phyloP scores from a whole-genome alignment of 2,888 invertebrate genomes.

The Dione juno region DNA sequence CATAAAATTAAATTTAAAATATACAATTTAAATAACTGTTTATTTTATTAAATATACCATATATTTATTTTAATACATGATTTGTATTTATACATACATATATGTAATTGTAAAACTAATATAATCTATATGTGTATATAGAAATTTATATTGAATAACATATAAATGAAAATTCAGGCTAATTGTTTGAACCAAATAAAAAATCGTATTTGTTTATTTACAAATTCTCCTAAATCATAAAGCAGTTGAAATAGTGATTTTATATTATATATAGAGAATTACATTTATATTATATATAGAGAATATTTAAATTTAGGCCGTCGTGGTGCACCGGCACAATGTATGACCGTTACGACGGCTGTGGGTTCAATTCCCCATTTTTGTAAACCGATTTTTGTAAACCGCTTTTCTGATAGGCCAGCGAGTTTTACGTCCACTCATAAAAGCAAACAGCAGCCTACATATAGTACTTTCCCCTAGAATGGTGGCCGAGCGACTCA shows the following conservation, averaged over 20 bases:
- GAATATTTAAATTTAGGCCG: not conserved
- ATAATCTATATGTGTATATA: not conserved
- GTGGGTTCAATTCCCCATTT: not conserved
- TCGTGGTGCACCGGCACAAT: not conserved
- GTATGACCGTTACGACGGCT: not conserved
- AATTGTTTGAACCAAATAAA: no score
- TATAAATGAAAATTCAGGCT: not conserved
- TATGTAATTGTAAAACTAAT: not conserved
- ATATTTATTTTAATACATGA: no score
- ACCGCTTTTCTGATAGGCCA: slow-evolving; percentile 30
- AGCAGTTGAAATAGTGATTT: no score
- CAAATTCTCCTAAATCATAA: no score
- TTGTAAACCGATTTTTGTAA: slow-evolving; percentile 27
- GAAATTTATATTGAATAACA: not conserved
- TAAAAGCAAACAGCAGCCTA: slow-evolving; percentile 41
- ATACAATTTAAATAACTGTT: no score
- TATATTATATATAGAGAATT: no score
- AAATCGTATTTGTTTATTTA: no score
- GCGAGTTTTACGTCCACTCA: slow-evolving; percentile 35
- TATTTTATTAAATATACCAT: no score
- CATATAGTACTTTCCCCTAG: slow-evolving; percentile 18
- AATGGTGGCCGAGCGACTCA: slow-evolving; percentile 2
- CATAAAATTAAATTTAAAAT: no score
- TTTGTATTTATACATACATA: no score
- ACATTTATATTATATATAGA: no score